Evolutionary conservation across 23 tunicate species (phyloP), one percentile per base, ranked within the genome.

Genomic region (Trididemnum nubilum): DNA sequence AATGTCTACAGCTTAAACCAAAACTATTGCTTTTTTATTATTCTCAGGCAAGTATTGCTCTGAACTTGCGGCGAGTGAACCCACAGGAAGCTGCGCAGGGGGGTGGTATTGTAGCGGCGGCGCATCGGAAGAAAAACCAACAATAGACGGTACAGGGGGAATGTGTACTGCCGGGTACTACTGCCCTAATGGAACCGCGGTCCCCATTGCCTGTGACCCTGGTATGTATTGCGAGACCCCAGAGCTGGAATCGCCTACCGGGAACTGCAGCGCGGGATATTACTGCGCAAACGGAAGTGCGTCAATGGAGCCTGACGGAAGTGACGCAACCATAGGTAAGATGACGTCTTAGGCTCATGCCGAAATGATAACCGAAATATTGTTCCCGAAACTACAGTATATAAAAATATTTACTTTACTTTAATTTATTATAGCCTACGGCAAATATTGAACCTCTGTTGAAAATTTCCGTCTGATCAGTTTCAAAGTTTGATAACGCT

Each of bases 21-120:
- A n/a, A n/a, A n/a, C n/a, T n/a, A n/a, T n/a, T n/a, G n/a, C n/a
- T n/a, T n/a, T n/a, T n/a, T n/a, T n/a, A n/a, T n/a, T n/a, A n/a
- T 44, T 44, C 15, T 44, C 9, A 44, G 98, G 98, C 84, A 82
- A 40, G 40, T 66, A 33, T 4, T 93, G 98, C 69, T 82, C 73
- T 2, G 3, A 82, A 9, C 81, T 79, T 1, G 83, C 77, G 0
- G 36, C 54, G 21, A 25, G n/a, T 36, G 30, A 25, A 2, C 89
- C 89, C 0, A 83, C 93, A 22, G 98, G 69, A 1, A 21, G 51
- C 5, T 93, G 98, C 65, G 78, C 58, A 18, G 83, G 35, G 4
- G 98, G 98, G n/a, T 93, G 58, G 58, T 93, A 87, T 58, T 93
- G 98, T 51, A 72, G 58, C 38, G 86, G 86, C 31, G 64, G 65